Evolutionary conservation across 2,888 invertebrate genomes (phyloP).

Genomic region (Philereme transversata): DNA sequence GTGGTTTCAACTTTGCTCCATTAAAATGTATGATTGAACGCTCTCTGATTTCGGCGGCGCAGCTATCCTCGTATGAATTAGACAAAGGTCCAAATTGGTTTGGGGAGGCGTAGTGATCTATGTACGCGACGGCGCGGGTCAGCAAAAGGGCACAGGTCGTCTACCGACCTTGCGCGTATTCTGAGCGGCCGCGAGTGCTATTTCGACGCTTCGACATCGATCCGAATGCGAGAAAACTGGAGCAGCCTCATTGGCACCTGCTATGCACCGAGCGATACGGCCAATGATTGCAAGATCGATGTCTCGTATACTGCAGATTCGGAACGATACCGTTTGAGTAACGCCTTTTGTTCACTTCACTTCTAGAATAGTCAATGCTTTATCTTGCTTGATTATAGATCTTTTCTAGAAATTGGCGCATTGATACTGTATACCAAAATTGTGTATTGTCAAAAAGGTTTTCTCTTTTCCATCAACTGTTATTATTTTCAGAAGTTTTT

Average conservation of each 20-base stretch:
- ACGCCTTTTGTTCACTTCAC: conserved; percentile 24
- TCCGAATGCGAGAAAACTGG: conserved; percentile 62
- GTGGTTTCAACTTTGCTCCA: conserved; percentile 10
- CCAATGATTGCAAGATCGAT: conserved; percentile 65
- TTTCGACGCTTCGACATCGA: conserved; percentile 70
- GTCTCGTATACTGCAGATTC: conserved; percentile 40
- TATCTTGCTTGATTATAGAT: conserved; percentile 2
- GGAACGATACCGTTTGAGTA: conserved; percentile 37
- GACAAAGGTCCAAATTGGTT: conserved; percentile 46
- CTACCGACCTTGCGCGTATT: conserved; percentile 69
- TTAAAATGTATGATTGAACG: conserved; percentile 27
- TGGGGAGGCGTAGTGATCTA: conserved; percentile 48
- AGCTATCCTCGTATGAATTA: conserved; percentile 43
- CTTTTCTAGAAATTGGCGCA: conserved; percentile 6
- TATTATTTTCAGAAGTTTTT: neutral
- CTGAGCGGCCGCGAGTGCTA: conserved; percentile 65
- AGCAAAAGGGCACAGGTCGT: conserved; percentile 67
- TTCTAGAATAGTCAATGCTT: conserved; percentile 13
- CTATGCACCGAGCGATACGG: conserved; percentile 56
- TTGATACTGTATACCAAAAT: conserved; percentile 2
- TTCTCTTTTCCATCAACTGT: conserved; percentile 1
- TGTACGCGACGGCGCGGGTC: conserved; percentile 51
- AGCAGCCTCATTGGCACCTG: conserved; percentile 75
- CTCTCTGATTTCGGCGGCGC: conserved; percentile 28
- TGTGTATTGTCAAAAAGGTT: neutral